phyloP scores from a whole-genome alignment of 1,140 invertebrate species.

The Drosophila asahinai region DNA sequence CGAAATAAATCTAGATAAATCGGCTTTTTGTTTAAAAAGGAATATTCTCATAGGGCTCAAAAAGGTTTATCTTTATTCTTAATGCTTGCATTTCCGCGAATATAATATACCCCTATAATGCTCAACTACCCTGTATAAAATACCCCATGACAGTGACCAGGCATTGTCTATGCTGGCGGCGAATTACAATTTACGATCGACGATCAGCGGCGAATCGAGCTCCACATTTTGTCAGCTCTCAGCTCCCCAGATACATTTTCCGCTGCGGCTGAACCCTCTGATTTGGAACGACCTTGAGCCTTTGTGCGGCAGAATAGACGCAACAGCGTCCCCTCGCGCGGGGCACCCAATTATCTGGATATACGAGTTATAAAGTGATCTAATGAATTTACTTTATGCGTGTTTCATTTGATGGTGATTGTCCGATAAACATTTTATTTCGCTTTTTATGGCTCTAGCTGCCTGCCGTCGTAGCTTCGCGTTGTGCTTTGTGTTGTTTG shows the following conservation, averaged over 20 bases:
- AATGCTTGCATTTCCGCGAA: not conserved
- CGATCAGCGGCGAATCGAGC: constrained; percentile 43
- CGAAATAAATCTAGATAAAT: no score
- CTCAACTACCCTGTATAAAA: not conserved
- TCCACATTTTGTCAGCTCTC: constrained; percentile 59
- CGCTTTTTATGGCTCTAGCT: constrained; percentile 50
- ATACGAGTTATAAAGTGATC: constrained; percentile 54
- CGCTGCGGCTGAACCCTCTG: constrained; percentile 48
- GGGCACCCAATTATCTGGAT: constrained; percentile 57
- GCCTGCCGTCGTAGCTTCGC: constrained; percentile 3
- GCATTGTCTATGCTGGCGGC: constrained; percentile 52
- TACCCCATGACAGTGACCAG: constrained; percentile 54
- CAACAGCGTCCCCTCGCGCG: constrained; percentile 1
- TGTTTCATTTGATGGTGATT: constrained; percentile 52
- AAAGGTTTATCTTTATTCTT: not conserved
- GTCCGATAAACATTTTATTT: constrained; percentile 68
- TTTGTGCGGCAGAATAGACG: constrained; percentile 20
- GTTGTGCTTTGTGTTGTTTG: constrained; percentile 30
- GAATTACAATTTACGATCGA: constrained; percentile 50
- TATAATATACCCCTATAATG: constrained; percentile 6
- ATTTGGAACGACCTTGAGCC: constrained; percentile 74
- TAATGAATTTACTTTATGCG: constrained; percentile 67
- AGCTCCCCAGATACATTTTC: constrained; percentile 10
- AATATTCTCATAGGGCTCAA: not conserved
- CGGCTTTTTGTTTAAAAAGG: no score